A percentile compares a stretch with the other conserved stretches of the same genome.
Conservation (phyloP, 2,797 vertebrate species). For the Clarias laeviceps region DNA sequence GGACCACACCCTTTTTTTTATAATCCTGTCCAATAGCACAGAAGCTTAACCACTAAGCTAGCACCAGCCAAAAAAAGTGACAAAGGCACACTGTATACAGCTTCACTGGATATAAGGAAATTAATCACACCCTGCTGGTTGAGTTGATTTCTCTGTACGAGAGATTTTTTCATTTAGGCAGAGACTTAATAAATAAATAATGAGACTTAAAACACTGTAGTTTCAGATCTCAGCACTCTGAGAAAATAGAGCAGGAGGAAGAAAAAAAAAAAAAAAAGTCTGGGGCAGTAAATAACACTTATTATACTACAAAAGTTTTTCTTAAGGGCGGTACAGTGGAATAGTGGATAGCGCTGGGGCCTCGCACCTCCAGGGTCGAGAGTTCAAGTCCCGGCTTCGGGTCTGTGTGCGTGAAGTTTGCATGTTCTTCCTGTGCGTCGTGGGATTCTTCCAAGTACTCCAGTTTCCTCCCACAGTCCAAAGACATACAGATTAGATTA, state of each 20-base stretch:
- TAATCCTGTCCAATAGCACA: not conserved
- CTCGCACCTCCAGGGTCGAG: too few relatives aligned
- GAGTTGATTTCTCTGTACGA: not conserved
- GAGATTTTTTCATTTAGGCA: not conserved
- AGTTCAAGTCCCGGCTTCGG: too few relatives aligned
- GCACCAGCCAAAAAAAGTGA: not conserved
- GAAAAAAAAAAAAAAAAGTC: not conserved
- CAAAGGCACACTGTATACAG: not conserved
- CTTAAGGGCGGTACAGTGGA: too few relatives aligned
- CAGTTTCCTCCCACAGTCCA: too few relatives aligned
- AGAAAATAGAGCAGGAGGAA: not conserved
- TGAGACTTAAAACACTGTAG: not conserved
- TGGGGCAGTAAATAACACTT: not conserved
- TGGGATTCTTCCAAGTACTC: too few relatives aligned
- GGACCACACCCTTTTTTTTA: not conserved
- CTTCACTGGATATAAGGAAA: not conserved
- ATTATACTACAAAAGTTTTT: not conserved
- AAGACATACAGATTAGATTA: too few relatives aligned
- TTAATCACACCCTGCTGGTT: not conserved
- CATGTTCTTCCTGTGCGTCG: too few relatives aligned
- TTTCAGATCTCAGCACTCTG: not conserved
- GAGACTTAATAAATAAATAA: not conserved
- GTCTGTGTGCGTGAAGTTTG: too few relatives aligned
- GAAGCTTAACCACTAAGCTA: not conserved
- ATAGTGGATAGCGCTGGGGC: too few relatives aligned